A percentile compares a stretch with the other conserved stretches of the same genome.
phyloP scores from a whole-genome alignment of 2,797 vertebrate species.

The Rhyacichthys aspro region DNA sequence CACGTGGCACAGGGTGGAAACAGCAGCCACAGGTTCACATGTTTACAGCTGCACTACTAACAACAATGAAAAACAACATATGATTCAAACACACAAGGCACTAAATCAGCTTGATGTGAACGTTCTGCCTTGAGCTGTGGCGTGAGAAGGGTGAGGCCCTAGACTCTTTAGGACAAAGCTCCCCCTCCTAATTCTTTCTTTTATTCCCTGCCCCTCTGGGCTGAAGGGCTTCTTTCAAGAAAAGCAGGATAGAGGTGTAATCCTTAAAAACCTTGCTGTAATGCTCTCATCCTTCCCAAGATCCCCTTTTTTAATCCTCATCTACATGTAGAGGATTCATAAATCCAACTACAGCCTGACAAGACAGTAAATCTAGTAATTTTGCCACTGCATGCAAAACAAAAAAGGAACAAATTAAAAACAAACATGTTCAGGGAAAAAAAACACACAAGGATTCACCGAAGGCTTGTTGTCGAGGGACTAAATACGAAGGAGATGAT shows the following conservation, averaged over 20 bases:
- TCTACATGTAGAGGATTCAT: slow-evolving; percentile 76
- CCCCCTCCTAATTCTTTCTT: slow-evolving; percentile 66
- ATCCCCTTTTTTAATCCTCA: slow-evolving; percentile 78
- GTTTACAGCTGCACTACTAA: not conserved
- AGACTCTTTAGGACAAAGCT: slow-evolving; percentile 37
- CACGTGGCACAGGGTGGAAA: slow-evolving; percentile 16
- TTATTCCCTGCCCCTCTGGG: slow-evolving; percentile 57
- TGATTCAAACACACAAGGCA: slow-evolving; percentile 10
- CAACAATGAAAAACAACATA: not conserved
- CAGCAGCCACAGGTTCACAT: slow-evolving; percentile 2
- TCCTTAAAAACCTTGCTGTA: slow-evolving; percentile 78
- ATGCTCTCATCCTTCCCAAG: slow-evolving; percentile 77
- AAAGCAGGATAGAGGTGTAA: slow-evolving; percentile 79
- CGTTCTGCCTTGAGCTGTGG: slow-evolving; percentile 20
- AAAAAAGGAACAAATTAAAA: slow-evolving; percentile 5
- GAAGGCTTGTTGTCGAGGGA: not conserved
- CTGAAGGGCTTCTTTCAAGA: slow-evolving; percentile 76
- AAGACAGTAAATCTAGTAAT: slow-evolving; percentile 69
- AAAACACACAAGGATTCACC: not conserved
- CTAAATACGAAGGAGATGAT: no score
- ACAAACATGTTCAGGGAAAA: slow-evolving; percentile 36
- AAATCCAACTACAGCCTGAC: slow-evolving; percentile 71
- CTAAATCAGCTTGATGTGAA: not conserved
- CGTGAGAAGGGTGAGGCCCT: slow-evolving; percentile 34
- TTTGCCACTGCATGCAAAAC: slow-evolving; percentile 34